phyloP scores from a whole-genome alignment of 1,140 invertebrate species.

The Scaptomyza montana region DNA sequence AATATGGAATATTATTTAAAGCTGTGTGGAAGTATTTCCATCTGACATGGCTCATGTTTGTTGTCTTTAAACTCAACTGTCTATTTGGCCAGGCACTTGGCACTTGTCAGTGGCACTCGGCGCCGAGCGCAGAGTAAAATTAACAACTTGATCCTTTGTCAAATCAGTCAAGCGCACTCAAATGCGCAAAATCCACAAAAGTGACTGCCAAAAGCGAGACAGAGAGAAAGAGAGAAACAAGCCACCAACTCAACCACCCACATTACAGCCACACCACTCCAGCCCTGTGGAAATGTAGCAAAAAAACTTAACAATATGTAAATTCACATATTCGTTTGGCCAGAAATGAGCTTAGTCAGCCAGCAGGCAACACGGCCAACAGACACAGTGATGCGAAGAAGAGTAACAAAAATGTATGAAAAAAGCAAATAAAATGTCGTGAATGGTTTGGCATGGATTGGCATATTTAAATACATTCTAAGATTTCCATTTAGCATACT shows the following conservation, averaged over 20 bases:
- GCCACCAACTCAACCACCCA: conserved; percentile 16
- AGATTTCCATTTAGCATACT: background rate
- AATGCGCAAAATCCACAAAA: conserved; percentile 56
- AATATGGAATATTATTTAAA: background rate
- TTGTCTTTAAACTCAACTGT: conserved; percentile 23
- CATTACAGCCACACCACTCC: background rate
- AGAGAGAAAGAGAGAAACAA: background rate
- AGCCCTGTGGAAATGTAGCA: background rate
- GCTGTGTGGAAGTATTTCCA: conserved; percentile 11
- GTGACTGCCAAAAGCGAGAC: conserved; percentile 39
- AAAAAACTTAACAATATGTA: conserved; percentile 42
- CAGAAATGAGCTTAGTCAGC: conserved; percentile 42
- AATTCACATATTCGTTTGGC: conserved; percentile 31
- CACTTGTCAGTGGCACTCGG: conserved; percentile 48
- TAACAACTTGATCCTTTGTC: conserved; percentile 77
- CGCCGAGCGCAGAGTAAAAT: conserved; percentile 37
- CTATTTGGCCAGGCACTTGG: conserved; percentile 29
- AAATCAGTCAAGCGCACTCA: conserved; percentile 70
- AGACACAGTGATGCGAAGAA: background rate
- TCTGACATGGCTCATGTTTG: conserved; percentile 28
- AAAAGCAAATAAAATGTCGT: background rate
- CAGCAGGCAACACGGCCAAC: background rate
- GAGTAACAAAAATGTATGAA: background rate
- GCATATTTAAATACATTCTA: conserved; percentile 3
- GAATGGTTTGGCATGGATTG: conserved; percentile 7